phyloP scores from a whole-genome alignment of 2,113 vertebrate species.

The Protobothrops mucrosquamatus region DNA sequence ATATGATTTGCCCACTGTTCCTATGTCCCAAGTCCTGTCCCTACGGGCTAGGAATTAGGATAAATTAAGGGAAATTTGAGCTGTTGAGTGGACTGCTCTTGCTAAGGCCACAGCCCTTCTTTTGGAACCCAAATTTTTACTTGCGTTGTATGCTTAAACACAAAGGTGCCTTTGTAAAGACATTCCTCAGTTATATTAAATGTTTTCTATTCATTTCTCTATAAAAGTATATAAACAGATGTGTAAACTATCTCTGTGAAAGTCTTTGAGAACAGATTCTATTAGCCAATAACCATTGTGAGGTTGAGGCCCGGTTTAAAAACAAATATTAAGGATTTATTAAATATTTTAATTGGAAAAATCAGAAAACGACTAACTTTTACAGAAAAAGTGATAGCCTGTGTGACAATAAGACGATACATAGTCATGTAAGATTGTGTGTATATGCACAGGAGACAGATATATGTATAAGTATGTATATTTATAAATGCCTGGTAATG shows the following conservation, averaged over 20 bases:
- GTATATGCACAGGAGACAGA: no score
- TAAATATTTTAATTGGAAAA: background rate
- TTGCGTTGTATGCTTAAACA: background rate
- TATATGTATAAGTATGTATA: background rate
- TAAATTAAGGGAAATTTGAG: background rate
- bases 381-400: background rate
- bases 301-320: background rate
- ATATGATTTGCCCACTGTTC: background rate
- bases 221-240: background rate
- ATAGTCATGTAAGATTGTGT: background rate
- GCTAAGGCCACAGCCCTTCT: background rate
- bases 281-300: background rate
- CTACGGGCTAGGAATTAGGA: background rate
- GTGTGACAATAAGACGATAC: background rate
- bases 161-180: background rate
- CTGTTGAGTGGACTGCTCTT: background rate
- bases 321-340: background rate
- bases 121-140: background rate
- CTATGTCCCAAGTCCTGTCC: background rate
- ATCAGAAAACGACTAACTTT: background rate
- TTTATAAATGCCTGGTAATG: background rate
- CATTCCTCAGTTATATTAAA: constrained; percentile 19
- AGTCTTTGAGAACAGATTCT: constrained; percentile 1
- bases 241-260: background rate
- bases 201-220: constrained; percentile 37